Evolutionary conservation across 92 coral and sea anemone species (phyloP), one percentile per base, ranked within the genome.

Genomic region (Porites evermanni): DNA sequence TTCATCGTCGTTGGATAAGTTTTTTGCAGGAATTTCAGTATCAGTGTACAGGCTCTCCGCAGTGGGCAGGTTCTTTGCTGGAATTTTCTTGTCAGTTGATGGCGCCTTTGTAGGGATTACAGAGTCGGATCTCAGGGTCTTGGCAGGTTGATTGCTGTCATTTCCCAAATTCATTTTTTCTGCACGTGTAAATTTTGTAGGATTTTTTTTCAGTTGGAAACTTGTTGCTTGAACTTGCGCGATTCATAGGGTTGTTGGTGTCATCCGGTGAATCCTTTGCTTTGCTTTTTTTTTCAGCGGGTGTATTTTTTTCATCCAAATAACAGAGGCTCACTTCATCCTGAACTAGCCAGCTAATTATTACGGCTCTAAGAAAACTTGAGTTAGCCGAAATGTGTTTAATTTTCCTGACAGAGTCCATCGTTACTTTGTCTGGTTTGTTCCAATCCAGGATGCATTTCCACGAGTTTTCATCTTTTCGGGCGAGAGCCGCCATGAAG

Each of bases 301-400:
- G 19, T 38, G 75, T 2, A 70, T 12, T 70, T 32, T 38, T 12
- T 70, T 7, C 19, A 70, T 7, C 75, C 8, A 70, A 8, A 14
- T 70, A 70, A 70, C 21, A 68, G 83, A 79, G 56, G 70, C 70
- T 64, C 29, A 79, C 83, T 64, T 79, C 83, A 32, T 79, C 53
- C 16, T 21, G 67, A 60, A 78, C 79, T 1, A 86, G 16, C 89
- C 84, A 86, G 58, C 72, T 73, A 12, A 86, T 72, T 53, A 86
- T 67, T 38, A 17, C 4, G 58, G 89, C 84, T 12, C 89, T 67
- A 11, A 86, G 74, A 12, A 86, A 32, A 56, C 64, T 53, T 4
- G 89, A 78, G 75, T 86, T n/a, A 6, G 89, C 70, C 2, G 83
- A 69, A 67, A 66, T 78, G 2, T 51, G 16, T 24, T 77, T 78